These are phyloP conservation scores for Diuraphis noxia DNA, from an alignment of 1,140 invertebrate genomes.

Conservation along the genomic window DNA sequence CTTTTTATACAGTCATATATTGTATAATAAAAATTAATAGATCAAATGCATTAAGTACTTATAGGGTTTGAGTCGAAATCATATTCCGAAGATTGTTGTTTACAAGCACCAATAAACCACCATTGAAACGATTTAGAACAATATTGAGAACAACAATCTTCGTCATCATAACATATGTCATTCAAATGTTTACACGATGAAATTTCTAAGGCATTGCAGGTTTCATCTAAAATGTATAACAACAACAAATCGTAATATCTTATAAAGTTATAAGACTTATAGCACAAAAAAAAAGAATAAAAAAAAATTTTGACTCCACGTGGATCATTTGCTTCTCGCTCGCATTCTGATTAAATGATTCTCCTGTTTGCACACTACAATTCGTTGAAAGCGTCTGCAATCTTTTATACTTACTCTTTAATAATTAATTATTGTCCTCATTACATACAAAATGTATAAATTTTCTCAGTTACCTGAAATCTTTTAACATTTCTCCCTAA, in stretches of 20 bases:
- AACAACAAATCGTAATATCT: neutral
- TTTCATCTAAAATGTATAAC: neutral
- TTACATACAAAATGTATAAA: too few species aligned
- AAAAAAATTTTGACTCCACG: too few species aligned
- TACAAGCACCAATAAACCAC: neutral
- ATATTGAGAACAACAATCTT: neutral
- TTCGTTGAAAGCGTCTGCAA: neutral
- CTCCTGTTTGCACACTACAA: neutral
- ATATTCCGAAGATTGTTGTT: neutral
- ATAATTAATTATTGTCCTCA: too few species aligned
- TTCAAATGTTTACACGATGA: neutral
- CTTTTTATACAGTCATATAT: neutral
- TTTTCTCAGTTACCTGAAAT: too few species aligned
- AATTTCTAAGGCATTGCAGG: neutral
- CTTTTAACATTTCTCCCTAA: too few species aligned
- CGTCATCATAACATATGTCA: neutral
- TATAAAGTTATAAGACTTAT: too few species aligned
- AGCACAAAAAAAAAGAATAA: too few species aligned
- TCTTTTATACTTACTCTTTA: neutral
- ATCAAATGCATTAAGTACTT: neutral
- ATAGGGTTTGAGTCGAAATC: neutral
- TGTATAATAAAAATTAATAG: neutral
- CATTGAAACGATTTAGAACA: neutral
- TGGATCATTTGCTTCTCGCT: too few species aligned
- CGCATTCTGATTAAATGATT: neutral